Conservation (phyloP, 2,797 vertebrate species). For the Sebastes matsubarae region DNA sequence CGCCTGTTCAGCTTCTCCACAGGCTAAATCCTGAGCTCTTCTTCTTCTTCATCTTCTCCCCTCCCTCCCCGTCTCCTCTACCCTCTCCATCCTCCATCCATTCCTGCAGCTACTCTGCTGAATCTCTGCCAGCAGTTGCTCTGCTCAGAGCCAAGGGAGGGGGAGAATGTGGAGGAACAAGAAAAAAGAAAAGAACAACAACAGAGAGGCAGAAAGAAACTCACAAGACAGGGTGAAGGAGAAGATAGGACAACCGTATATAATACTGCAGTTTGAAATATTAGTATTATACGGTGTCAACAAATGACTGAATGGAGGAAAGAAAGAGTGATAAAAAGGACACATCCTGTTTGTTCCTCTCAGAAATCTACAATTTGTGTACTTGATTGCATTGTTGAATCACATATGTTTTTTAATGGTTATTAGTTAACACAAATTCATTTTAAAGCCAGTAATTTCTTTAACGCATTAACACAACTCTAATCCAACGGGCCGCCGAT, state of each 20-base stretch:
- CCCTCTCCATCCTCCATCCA: slow-evolving; percentile 51
- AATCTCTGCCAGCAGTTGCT: slow-evolving; percentile 51
- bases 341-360: too few species aligned
- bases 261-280: neutral
- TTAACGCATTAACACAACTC: too few species aligned
- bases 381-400: too few species aligned
- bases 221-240: neutral
- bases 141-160: slow-evolving; percentile 26
- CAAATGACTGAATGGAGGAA: neutral
- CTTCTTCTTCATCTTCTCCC: neutral
- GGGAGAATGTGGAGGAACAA: neutral
- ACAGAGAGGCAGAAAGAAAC: neutral
- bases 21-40: slow-evolving; percentile 56
- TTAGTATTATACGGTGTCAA: neutral
- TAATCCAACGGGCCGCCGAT: too few species aligned
- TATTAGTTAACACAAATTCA: too few species aligned
- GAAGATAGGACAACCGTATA: too few species aligned
- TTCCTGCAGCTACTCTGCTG: slow-evolving; percentile 50
- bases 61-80: neutral
- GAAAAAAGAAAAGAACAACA: neutral
- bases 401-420: accelerated
- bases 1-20: slow-evolving; percentile 60
- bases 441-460: too few species aligned
- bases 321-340: too few species aligned
- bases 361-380: too few species aligned